Percentiles rank a stretch among this genome's conserved stretches.
These are phyloP conservation scores for Microcebus ravelobensis DNA, from an alignment of 2,113 vertebrate species.

Conservation along the genomic window DNA sequence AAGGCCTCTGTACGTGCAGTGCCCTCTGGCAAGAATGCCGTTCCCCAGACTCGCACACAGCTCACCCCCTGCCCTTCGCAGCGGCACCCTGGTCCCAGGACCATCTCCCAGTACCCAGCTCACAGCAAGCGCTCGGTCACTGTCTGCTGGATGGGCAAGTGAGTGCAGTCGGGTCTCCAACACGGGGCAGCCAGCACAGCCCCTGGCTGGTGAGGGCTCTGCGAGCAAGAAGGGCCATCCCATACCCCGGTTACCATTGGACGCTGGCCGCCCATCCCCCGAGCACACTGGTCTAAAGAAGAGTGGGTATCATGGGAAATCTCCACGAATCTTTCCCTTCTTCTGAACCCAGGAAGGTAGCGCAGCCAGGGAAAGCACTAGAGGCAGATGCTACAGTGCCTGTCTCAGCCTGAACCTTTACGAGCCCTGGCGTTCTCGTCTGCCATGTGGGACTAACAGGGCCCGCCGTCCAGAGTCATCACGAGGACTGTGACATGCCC, in stretches of 20 bases:
- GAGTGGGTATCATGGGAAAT: background rate
- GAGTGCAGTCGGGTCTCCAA: background rate
- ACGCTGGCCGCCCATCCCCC: background rate
- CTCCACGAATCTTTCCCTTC: background rate
- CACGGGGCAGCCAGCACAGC: accelerated
- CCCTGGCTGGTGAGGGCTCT: background rate
- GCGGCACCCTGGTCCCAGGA: accelerated
- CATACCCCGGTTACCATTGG: background rate
- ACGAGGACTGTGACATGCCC: background rate
- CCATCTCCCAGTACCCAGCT: background rate
- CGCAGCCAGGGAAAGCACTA: background rate
- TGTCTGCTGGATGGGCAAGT: background rate
- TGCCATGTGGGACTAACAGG: background rate
- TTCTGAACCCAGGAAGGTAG: background rate
- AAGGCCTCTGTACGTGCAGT: background rate
- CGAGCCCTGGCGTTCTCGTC: too few species aligned
- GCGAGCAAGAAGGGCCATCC: background rate
- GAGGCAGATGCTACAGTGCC: background rate
- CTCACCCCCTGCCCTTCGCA: background rate
- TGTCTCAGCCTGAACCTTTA: background rate
- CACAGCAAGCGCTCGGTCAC: background rate
- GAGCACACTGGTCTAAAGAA: background rate
- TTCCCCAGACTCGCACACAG: background rate
- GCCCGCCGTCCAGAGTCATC: background rate
- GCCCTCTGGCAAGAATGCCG: background rate